Conservation (phyloP, 1,140 invertebrate species). For the Thaumatotibia leucotreta region DNA sequence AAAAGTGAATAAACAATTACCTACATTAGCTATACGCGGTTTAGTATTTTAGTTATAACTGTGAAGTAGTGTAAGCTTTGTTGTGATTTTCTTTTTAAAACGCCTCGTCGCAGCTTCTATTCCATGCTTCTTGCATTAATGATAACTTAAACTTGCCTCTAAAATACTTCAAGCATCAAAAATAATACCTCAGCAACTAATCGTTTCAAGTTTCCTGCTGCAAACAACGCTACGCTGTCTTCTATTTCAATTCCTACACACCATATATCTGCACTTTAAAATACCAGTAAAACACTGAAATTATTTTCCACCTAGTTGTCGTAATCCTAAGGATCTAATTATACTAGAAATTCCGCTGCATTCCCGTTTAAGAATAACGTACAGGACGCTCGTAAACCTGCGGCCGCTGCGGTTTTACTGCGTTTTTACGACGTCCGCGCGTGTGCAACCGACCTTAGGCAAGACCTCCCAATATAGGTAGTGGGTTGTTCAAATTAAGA, state of each 20-base stretch:
- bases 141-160: neutral
- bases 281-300: neutral
- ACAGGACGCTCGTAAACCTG: neutral
- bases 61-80: no score
- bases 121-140: neutral
- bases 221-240: neutral
- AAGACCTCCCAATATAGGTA: neutral
- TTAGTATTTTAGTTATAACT: no score
- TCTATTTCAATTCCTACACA: neutral
- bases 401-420: slow-evolving; percentile 1
- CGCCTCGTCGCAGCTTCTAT: neutral
- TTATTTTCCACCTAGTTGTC: neutral
- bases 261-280: neutral
- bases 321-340: neutral
- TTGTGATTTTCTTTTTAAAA: no score
- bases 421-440: slow-evolving; percentile 10
- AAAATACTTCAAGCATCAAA: neutral
- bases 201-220: neutral
- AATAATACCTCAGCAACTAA: no score
- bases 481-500: neutral
- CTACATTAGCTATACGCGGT: no score
- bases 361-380: neutral
- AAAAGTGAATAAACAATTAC: no score
- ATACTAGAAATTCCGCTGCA: neutral
- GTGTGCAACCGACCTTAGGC: neutral